phyloP scores from a whole-genome alignment of 2,113 vertebrate genomes.

The Zapornia atra region DNA sequence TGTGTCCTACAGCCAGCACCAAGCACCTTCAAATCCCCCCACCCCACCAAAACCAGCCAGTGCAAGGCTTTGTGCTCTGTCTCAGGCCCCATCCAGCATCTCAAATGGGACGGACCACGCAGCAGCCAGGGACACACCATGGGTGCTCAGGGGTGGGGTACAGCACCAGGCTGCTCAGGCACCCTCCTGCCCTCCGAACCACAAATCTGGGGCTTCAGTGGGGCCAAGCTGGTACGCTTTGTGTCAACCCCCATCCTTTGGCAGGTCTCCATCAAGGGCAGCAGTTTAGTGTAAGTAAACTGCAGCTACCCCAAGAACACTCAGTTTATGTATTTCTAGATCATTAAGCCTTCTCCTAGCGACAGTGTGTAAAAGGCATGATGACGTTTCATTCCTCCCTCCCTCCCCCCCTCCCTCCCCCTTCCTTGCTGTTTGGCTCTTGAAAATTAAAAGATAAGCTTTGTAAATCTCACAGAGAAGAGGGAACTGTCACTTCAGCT shows the following conservation, averaged over 20 bases:
- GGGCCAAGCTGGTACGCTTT: background rate
- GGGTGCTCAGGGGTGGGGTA: rapidly evolving
- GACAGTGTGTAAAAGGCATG: background rate
- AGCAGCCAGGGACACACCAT: background rate
- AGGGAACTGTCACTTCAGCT: constrained; percentile 68
- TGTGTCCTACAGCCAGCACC: background rate
- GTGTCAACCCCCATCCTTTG: too few relatives aligned
- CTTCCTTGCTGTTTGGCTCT: background rate
- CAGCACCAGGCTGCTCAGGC: background rate
- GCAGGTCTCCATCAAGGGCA: background rate
- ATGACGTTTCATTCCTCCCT: background rate
- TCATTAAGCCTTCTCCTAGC: constrained; percentile 58
- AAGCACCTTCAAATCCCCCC: background rate
- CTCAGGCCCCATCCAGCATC: background rate
- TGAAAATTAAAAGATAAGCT: constrained; percentile 69
- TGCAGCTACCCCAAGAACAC: background rate
- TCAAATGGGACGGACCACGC: background rate
- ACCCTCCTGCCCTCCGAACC: background rate
- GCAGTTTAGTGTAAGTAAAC: background rate
- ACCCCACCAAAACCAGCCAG: too few relatives aligned
- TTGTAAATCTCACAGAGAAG: constrained; percentile 35
- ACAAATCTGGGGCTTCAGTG: background rate
- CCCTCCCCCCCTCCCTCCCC: rapidly evolving
- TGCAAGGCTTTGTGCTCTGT: background rate
- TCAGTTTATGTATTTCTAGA: constrained; percentile 20